A percentile compares a stretch with the other conserved stretches of the same genome.
phyloP scores from a whole-genome alignment of 53 echinoderm and acorn worm species.

The Echinarachnius parma region DNA sequence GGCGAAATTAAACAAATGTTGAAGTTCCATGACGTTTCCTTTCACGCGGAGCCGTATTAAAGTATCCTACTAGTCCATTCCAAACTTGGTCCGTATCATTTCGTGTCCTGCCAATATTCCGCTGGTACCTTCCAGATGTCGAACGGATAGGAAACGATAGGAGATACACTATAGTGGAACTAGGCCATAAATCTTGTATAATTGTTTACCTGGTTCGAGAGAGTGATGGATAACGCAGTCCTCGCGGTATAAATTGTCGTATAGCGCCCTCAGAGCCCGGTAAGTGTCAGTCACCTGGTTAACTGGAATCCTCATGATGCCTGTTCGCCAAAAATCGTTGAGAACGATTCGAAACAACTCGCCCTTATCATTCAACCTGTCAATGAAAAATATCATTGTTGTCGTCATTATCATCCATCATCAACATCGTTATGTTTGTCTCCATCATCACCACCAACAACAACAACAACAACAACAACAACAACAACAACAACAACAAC shows the following conservation, averaged over 20 bases:
- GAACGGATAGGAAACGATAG: no score
- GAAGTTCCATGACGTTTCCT: no score
- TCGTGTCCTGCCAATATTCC: no score
- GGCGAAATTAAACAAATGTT: no score
- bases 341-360: constrained; percentile 50
- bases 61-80: no score
- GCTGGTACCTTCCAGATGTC: no score
- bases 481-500: not conserved
- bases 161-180: no score
- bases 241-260: not conserved
- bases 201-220: constrained; percentile 18
- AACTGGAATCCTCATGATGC: constrained; percentile 61
- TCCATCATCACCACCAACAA: not conserved
- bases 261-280: constrained; percentile 60
- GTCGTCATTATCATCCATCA: not conserved
- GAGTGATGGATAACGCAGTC: not conserved
- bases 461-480: not conserved
- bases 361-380: constrained; percentile 59
- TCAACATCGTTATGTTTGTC: not conserved
- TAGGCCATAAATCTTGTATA: no score
- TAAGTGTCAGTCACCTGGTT: constrained; percentile 50
- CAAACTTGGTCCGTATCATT: no score
- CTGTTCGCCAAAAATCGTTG: constrained; percentile 59
- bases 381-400: not conserved
- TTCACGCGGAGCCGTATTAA: no score